phyloP scores from a whole-genome alignment of 2,888 invertebrate genomes.

The Linhomoeus sp. region DNA sequence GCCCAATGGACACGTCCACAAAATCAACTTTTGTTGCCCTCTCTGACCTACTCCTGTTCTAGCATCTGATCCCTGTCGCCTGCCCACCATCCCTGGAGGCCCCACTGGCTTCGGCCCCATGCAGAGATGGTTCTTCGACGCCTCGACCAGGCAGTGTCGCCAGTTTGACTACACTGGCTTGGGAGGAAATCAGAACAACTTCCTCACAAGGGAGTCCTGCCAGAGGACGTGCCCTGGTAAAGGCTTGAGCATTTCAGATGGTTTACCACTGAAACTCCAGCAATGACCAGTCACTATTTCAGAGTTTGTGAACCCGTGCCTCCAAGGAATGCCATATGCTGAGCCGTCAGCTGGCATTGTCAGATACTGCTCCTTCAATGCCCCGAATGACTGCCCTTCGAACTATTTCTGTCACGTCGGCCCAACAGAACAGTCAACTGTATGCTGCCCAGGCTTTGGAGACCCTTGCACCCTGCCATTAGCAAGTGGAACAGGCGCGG shows the following conservation, averaged over 20 bases:
- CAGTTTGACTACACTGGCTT: conserved; percentile 5
- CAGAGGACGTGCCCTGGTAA: conserved; percentile 6
- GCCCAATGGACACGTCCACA: too few species aligned
- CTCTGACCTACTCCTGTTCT: too few species aligned
- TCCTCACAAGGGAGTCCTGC: conserved; percentile 5
- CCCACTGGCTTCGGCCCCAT: neutral
- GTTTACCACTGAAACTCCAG: too few species aligned
- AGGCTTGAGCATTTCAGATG: too few species aligned
- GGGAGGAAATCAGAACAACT: conserved; percentile 7
- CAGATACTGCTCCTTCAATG: neutral
- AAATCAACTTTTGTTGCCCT: too few species aligned
- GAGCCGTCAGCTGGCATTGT: neutral
- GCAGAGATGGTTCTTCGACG: conserved; percentile 3
- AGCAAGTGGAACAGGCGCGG: conserved; percentile 2
- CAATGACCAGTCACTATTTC: too few species aligned
- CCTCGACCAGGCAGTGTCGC: neutral
- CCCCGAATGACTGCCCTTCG: conserved; percentile 1
- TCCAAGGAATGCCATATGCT: conserved; percentile 17
- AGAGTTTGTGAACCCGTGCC: conserved; percentile 17
- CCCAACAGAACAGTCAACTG: conserved; percentile 1
- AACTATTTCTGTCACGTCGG: conserved; percentile 7
- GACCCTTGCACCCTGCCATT: conserved; percentile 4
- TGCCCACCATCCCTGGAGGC: neutral
- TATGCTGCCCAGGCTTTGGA: conserved; percentile 6
- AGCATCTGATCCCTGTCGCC: too few species aligned